Evolutionary conservation across 1,140 invertebrate species (phyloP), one percentile per base, ranked within the genome.

Genomic region (Euwallacea fornicatus): DNA sequence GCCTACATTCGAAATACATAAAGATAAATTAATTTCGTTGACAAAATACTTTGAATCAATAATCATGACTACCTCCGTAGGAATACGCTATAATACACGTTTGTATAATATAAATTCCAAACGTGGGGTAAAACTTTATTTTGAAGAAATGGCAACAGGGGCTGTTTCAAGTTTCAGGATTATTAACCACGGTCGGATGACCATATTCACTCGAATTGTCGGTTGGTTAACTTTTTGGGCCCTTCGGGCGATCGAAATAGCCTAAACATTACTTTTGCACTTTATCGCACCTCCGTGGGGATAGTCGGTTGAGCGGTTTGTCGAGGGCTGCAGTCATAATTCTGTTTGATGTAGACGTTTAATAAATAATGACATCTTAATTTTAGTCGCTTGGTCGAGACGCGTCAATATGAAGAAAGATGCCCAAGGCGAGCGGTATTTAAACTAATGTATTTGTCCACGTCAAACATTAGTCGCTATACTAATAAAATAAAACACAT

Each of bases 251-350:
- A 63, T 70, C 61, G 68, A 70, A 70, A 58, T 70, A 59, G 68
- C 62, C 53, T 64, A 70, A 70, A 70, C 68, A 70, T 70, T 70
- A 70, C 62, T 70, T 70, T 70, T 70, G 59, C 68, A 70, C 68
- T 70, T 70, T 70, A 63, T 63, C 68, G 60, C 68, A 58, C 55
- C 60, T 64, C 66, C 56, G 10, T 62, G 60, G 68, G 68, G 53
- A 70, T 59, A 59, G 21, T 61, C 59, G 59, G 42, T 63, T 50
- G 46, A 50, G 46, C 9, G 13, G 46, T 50, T 50, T 6, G 46
- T 50, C 46, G 46, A 50, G 46, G 46, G 46, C 21, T 33, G 21
- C 21, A 33, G 21, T 4, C 21, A 33, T 33, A 33, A 33, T 33
- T 33, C 21, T 33, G 21, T 33, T 33, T 33, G 21, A 33, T 33